phyloP scores from a whole-genome alignment of 2,113 vertebrate species.

The Mastomys coucha region DNA sequence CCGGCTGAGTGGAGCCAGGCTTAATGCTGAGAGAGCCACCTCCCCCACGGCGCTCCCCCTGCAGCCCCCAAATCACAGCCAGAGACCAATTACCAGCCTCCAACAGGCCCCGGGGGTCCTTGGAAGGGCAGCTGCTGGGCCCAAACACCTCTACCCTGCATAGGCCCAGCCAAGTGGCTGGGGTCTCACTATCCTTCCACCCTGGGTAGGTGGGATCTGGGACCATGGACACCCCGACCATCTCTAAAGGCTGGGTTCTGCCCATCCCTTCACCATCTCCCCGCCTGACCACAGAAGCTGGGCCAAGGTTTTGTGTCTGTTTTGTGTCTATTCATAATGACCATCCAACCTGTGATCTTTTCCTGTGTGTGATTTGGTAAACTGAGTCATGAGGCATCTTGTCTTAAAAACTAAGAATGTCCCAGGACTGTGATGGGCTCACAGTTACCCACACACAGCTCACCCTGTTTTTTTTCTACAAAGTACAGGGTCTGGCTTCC shows the following conservation, averaged over 20 bases:
- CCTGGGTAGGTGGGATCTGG: background rate
- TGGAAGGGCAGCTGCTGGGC: background rate
- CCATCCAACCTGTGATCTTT: background rate
- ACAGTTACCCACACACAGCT: background rate
- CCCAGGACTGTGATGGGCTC: background rate
- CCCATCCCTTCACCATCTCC: background rate
- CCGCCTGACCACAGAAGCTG: background rate
- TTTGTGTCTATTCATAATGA: background rate
- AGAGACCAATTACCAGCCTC: conserved; percentile 43
- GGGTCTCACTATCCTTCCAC: background rate
- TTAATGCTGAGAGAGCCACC: background rate
- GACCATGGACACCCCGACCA: background rate
- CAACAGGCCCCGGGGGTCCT: background rate
- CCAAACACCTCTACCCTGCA: background rate
- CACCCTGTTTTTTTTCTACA: background rate
- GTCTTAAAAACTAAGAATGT: background rate
- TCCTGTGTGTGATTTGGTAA: background rate
- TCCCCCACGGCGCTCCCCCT: conserved; percentile 67
- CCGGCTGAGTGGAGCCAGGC: conserved; percentile 61
- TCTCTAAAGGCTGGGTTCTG: background rate
- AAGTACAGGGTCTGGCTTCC: background rate
- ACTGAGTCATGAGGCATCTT: background rate
- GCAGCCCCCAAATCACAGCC: conserved; percentile 48
- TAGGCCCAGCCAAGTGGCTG: background rate
- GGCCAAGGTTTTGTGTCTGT: background rate